Base-by-base conservation (phyloP, 2,113 vertebrate species). In the Epinephelus fuscoguttatus region DNA sequence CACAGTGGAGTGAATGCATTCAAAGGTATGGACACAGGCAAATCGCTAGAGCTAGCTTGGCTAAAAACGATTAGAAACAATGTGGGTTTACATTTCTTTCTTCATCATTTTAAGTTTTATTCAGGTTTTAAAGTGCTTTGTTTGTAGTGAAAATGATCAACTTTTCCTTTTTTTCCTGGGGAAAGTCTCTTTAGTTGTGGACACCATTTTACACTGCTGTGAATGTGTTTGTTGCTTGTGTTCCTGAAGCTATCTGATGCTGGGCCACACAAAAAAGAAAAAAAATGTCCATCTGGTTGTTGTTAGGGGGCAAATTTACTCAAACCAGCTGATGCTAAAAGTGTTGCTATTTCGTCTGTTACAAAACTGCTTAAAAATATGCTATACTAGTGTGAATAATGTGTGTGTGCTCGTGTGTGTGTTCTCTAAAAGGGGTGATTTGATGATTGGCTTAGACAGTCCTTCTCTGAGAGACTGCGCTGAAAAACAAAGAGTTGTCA, bases 401-500 rank as follows among this genome's bases (percentile, higher is more conserved):
- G 57, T 47, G 73, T 68, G 23, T n/a, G n/a, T 66, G 15, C 30
- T 30, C 30, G 30, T 30, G 30, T 30, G 30, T 93, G 79, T 84
- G 50, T 70, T 60, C 67, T 74, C 70, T 52, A n/a, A 27, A 79
- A 61, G 66, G 30, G 47, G 9, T 61, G 74, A 63, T 85, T 79
- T 79, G 68, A 85, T 74, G 84, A 88, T 75, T 85, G 86, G 80
- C 70, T 85, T 59, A 85, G 78, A 59, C 78, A 14, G 60, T 75
- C 64, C 50, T 86, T 72, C 84, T 84, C 52, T 47, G 55, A 75
- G 81, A 89, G 70, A 64, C 84, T 84, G 78, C 13, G 27, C 75
- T 84, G 64, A 71, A 86, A 91, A 94, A 94, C 90, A 91, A 92
- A 88, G 84, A 63, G 87, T 93, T 87, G 49, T 85, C 81, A 88